Conservation (phyloP, 2,888 invertebrate genomes). For the Melolontha melolontha region DNA sequence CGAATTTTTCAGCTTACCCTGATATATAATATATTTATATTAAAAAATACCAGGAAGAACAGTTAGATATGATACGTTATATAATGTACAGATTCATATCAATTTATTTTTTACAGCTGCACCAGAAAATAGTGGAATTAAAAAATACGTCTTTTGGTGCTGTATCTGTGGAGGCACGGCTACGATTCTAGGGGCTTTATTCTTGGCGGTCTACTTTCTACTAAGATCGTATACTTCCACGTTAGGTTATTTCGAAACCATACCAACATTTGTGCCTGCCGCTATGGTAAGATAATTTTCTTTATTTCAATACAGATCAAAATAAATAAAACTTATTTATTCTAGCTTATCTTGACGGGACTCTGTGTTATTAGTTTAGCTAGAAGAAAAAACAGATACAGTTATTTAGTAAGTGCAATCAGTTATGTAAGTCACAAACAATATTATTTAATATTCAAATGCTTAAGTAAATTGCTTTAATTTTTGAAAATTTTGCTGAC, state of each 20-base stretch:
- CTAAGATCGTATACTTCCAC: conserved; percentile 84
- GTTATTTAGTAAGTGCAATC: conserved; percentile 81
- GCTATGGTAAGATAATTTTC: conserved; percentile 77
- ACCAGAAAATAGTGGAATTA: conserved; percentile 69
- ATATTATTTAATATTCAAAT: conserved; percentile 2
- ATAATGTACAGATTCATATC: too few species aligned
- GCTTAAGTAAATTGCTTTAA: background rate
- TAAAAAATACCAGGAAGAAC: too few species aligned
- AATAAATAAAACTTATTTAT: background rate
- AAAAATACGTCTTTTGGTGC: conserved; percentile 86
- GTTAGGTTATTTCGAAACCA: conserved; percentile 86
- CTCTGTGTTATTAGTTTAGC: conserved; percentile 89
- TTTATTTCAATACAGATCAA: background rate
- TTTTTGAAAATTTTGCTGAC: too few species aligned
- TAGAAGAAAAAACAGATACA: conserved; percentile 85
- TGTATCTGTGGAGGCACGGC: conserved; percentile 85
- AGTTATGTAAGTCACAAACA: conserved; percentile 13
- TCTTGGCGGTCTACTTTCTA: conserved; percentile 83
- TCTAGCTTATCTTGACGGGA: conserved; percentile 86
- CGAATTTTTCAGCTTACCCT: too few species aligned
- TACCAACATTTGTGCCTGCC: conserved; percentile 94
- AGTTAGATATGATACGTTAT: too few species aligned
- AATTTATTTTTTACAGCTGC: conserved; percentile 58
- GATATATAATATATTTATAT: too few species aligned
- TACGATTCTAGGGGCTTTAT: conserved; percentile 80